Evolutionary conservation across 2,888 invertebrate species (phyloP).

Genomic region (Nomada lathburiana): DNA sequence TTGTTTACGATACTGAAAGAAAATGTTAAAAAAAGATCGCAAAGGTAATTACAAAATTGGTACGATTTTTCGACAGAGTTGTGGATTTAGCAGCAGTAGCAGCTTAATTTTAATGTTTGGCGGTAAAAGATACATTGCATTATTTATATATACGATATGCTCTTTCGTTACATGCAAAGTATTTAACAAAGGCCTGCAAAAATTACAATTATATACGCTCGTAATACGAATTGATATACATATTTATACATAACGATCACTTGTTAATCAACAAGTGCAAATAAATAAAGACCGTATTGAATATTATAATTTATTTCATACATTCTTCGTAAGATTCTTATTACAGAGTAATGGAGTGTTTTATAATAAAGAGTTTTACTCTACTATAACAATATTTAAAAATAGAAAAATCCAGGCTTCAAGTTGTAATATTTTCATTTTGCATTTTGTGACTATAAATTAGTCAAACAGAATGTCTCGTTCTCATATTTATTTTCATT

Average conservation of each 20-base stretch:
- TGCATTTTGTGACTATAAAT: neutral
- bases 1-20: neutral
- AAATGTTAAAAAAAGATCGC: neutral
- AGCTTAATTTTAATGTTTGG: neutral
- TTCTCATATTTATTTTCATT: slow-evolving; percentile 1
- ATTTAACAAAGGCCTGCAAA: neutral
- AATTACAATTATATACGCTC: neutral
- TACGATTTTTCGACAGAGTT: no score
- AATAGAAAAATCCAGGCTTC: neutral
- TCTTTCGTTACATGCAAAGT: neutral
- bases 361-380: neutral
- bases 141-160: neutral
- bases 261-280: slow-evolving; percentile 2
- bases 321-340: neutral
- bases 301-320: slow-evolving; percentile 5
- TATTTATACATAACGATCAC: slow-evolving; percentile 14
- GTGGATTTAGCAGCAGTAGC: neutral
- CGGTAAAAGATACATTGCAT: neutral
- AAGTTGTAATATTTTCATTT: neutral
- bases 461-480: neutral
- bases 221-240: neutral
- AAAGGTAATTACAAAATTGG: no score
- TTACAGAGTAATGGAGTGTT: neutral
- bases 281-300: neutral
- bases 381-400: neutral